Evolutionary conservation across 2,113 vertebrate genomes (phyloP).

Genomic region (Plecotus auritus): DNA sequence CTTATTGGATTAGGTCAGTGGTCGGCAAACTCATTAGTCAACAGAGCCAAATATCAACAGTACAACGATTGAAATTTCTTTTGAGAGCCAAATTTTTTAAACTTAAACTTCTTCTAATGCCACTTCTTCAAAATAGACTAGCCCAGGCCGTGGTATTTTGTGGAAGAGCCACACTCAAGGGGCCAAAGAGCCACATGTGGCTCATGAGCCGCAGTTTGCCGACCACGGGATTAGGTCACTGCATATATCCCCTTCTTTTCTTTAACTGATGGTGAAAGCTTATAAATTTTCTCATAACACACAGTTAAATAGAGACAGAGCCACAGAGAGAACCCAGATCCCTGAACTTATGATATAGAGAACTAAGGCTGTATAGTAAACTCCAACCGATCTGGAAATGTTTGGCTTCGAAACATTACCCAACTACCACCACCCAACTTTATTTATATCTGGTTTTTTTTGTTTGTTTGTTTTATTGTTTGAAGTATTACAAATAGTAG

Average conservation of each 20-base stretch:
- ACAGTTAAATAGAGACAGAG: background rate
- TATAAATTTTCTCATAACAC: background rate
- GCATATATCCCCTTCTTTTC: background rate
- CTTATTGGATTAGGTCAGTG: background rate
- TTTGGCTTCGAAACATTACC: background rate
- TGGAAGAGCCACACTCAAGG: too few species aligned
- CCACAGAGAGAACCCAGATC: background rate
- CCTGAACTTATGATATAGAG: background rate
- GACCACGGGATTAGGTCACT: background rate
- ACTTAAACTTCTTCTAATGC: too few species aligned
- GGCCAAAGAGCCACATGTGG: too few species aligned
- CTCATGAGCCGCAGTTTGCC: too few species aligned
- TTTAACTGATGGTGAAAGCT: background rate
- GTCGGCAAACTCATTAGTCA: too few species aligned
- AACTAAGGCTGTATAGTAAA: background rate
- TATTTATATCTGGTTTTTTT: background rate
- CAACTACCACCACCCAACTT: background rate
- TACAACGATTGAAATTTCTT: too few species aligned
- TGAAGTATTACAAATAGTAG: too few species aligned
- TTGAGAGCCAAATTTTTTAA: too few species aligned
- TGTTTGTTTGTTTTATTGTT: too few species aligned
- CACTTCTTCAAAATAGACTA: too few species aligned
- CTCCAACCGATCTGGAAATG: background rate
- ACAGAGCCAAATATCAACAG: too few species aligned
- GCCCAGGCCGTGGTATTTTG: too few species aligned